Percentiles rank a stretch among this genome's conserved stretches.
These are phyloP conservation scores for Austrofundulus limnaeus DNA, from an alignment of 2,113 vertebrate genomes.

Conservation along the genomic window DNA sequence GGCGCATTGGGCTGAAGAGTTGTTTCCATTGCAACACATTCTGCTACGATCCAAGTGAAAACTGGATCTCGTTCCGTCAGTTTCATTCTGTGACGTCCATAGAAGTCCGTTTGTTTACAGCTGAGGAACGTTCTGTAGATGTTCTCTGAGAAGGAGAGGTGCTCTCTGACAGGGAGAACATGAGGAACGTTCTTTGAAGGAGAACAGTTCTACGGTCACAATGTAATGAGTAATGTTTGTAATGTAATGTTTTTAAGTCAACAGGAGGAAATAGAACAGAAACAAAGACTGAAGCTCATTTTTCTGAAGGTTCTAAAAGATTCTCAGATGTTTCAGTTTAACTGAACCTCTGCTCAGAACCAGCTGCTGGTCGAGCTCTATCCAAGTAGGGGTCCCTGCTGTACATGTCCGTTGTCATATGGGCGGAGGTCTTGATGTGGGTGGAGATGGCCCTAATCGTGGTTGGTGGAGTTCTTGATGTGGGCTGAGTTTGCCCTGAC, in stretches of 20 bases:
- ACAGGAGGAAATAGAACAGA: slow-evolving; percentile 1
- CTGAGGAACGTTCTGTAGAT: slow-evolving; percentile 47
- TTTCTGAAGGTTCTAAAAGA: neutral
- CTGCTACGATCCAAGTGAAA: neutral
- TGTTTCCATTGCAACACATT: neutral
- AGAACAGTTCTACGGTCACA: neutral
- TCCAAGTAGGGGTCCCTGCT: too few species aligned
- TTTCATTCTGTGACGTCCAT: slow-evolving; percentile 46
- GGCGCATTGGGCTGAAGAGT: slow-evolving; percentile 18
- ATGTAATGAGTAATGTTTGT: slow-evolving; percentile 2
- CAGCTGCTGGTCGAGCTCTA: too few species aligned
- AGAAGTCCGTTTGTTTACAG: slow-evolving; percentile 62
- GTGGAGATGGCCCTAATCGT: too few species aligned
- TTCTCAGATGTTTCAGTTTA: neutral
- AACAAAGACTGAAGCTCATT: neutral
- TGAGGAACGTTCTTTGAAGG: too few species aligned
- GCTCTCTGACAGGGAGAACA: neutral
- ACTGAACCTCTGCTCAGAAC: neutral
- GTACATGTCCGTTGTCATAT: too few species aligned
- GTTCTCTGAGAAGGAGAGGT: slow-evolving; percentile 13
- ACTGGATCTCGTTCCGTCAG: slow-evolving; percentile 31
- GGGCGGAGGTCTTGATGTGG: too few species aligned
- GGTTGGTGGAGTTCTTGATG: too few species aligned
- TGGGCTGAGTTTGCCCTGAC: too few species aligned
- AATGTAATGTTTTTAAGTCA: slow-evolving; percentile 11